A percentile compares a stretch with the other conserved stretches of the same genome.
phyloP scores from a whole-genome alignment of 2,888 invertebrate species.

The Chrysina gloriosa region DNA sequence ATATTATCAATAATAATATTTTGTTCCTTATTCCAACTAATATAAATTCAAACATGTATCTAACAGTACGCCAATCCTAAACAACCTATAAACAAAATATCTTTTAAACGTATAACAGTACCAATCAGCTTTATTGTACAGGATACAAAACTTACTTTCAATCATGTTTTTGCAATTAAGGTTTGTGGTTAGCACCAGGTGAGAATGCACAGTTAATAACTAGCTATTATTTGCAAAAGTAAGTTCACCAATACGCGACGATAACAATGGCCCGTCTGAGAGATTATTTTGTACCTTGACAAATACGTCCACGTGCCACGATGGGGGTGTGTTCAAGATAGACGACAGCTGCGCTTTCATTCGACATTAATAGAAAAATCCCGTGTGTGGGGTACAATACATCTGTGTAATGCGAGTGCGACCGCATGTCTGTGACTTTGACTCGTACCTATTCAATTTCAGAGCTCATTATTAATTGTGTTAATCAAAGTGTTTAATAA shows the following conservation, averaged over 20 bases:
- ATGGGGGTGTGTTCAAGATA: constrained; percentile 47
- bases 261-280: constrained; percentile 20
- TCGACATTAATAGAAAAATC: constrained; percentile 40
- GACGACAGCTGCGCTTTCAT: constrained; percentile 47
- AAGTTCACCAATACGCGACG: constrained; percentile 10
- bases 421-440: constrained; percentile 14
- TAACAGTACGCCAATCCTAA: too few species aligned
- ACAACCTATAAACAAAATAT: too few species aligned
- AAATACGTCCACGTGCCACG: constrained; percentile 44
- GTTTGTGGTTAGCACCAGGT: constrained; percentile 8
- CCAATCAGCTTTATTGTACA: too few species aligned
- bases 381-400: constrained; percentile 41
- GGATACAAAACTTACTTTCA: too few species aligned
- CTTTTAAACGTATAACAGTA: too few species aligned
- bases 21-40: too few species aligned
- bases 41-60: too few species aligned
- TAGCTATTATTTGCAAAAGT: not conserved
- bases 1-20: too few species aligned
- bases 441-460: not conserved
- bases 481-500: too few species aligned
- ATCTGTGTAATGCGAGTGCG: constrained; percentile 25
- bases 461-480: not conserved
- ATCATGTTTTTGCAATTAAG: not conserved
- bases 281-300: constrained; percentile 28
- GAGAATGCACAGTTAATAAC: not conserved